A percentile compares a stretch with the other conserved stretches of the same genome.
Evolutionary conservation across 2,797 vertebrate species (phyloP).

Genomic region (Chrosomus eos): DNA sequence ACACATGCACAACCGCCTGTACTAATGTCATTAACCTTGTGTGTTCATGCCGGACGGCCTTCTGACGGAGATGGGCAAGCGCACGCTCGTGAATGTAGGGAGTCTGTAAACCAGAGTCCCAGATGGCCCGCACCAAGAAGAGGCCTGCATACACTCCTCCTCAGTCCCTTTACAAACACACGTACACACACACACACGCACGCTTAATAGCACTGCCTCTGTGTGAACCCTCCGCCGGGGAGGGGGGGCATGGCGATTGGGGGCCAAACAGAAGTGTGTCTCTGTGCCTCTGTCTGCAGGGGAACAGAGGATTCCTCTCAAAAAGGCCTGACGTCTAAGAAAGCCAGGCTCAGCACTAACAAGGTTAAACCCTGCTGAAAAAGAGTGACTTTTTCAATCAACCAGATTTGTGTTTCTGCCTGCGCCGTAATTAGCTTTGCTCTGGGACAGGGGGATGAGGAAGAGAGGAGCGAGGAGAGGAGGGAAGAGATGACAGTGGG

Average conservation of each 20-base stretch:
- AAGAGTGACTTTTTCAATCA: conserved; percentile 96
- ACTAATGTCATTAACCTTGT: conserved; percentile 72
- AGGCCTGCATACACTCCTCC: conserved; percentile 71
- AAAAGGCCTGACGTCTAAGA: conserved; percentile 80
- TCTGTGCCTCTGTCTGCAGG: conserved; percentile 77
- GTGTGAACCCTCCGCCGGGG: conserved; percentile 74
- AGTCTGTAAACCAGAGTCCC: conserved; percentile 79
- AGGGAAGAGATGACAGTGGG: conserved; percentile 86
- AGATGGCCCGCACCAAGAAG: conserved; percentile 78
- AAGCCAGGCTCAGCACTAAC: conserved; percentile 97
- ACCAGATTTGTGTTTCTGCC: conserved; percentile 99
- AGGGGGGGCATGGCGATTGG: conserved; percentile 59
- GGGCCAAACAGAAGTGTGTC: conserved; percentile 81
- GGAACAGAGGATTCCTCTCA: conserved; percentile 82
- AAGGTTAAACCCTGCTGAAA: conserved; percentile 97
- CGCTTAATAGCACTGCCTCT: conserved; percentile 75
- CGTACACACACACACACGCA: conserved; percentile 61
- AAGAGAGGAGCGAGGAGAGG: conserved; percentile 57
- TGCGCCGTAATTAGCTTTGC: conserved; percentile 98
- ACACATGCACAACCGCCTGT: conserved; percentile 37
- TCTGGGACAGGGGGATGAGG: conserved; percentile 73
- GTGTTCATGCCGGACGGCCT: conserved; percentile 74
- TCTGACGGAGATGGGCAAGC: conserved; percentile 73
- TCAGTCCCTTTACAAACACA: conserved; percentile 58
- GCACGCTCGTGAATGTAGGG: conserved; percentile 76